These are phyloP conservation scores for Nephrocerus scutellatus DNA, from an alignment of 2,888 invertebrate species.

Conservation along the genomic window DNA sequence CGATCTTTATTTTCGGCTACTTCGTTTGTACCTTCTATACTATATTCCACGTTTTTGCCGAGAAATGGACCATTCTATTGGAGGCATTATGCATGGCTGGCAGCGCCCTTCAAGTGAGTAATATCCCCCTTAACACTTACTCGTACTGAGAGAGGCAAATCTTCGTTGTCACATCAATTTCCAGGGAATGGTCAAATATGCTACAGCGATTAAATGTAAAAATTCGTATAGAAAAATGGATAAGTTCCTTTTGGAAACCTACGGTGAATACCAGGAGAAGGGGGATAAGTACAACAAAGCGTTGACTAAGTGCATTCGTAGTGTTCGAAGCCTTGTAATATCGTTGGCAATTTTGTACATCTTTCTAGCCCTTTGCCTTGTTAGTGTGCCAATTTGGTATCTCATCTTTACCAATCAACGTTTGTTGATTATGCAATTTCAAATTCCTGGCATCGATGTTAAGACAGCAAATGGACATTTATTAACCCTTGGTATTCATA, in stretches of 20 bases:
- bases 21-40: constrained; percentile 9
- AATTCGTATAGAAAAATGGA: too few species aligned
- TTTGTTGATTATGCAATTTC: constrained; percentile 14
- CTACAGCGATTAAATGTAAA: too few species aligned
- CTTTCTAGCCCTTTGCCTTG: not conserved
- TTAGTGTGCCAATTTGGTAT: not conserved
- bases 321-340: not conserved
- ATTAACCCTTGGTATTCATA: constrained; percentile 3
- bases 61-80: constrained; percentile 6
- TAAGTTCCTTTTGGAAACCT: too few species aligned
- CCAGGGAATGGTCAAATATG: too few species aligned
- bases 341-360: not conserved
- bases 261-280: constrained; percentile 5
- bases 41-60: constrained; percentile 5
- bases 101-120: constrained; percentile 7
- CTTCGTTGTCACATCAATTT: too few species aligned
- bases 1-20: constrained; percentile 1
- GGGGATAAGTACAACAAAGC: constrained; percentile 1
- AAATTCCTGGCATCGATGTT: constrained; percentile 13
- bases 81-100: constrained; percentile 16
- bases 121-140: too few species aligned
- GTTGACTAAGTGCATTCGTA: not conserved
- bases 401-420: not conserved
- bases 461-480: constrained; percentile 7
- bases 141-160: too few species aligned